Percentiles rank a stretch among this genome's conserved stretches.
Conservation (phyloP, 2,888 invertebrate genomes). For the Coremacera marginata region DNA sequence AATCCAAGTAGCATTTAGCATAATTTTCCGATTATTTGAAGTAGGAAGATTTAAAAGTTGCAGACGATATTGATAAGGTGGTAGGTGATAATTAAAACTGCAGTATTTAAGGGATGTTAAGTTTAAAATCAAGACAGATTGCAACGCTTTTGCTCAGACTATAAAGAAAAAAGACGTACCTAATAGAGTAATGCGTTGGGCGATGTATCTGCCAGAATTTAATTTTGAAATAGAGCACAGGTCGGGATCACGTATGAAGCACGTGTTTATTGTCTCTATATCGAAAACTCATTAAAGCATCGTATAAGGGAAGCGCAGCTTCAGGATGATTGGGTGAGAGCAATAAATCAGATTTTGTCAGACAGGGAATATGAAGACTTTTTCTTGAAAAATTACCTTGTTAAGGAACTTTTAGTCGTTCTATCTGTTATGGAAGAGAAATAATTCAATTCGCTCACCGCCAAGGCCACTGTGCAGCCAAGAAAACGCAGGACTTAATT, state of each 20-base stretch:
- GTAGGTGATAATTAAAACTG: no score
- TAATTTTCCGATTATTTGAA: no score
- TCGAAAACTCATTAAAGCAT: conserved; percentile 29
- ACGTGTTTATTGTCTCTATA: conserved; percentile 25
- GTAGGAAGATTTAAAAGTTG: no score
- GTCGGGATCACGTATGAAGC: conserved; percentile 22
- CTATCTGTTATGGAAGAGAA: conserved; percentile 3
- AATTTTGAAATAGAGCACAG: conserved; percentile 20
- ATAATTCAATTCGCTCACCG: no score
- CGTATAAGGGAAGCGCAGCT: conserved; percentile 33
- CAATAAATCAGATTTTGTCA: conserved; percentile 14
- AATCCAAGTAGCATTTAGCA: no score
- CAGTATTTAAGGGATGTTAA: conserved; percentile 53
- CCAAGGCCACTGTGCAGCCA: conserved; percentile 43
- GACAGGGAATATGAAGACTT: conserved; percentile 20
- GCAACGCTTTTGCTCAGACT: conserved; percentile 55
- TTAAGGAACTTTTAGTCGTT: conserved; percentile 34
- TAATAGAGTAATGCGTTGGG: conserved; percentile 18
- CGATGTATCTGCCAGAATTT: conserved; percentile 23
- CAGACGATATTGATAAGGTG: no score
- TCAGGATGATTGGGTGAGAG: conserved; percentile 35
- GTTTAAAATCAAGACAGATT: conserved; percentile 46
- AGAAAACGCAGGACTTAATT: conserved; percentile 40
- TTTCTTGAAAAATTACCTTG: conserved; percentile 21
- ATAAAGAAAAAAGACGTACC: conserved; percentile 53